Evolutionary conservation across 2,113 vertebrate genomes (phyloP), one percentile per base, ranked within the genome.

Genomic region (Cisticola juncidis): DNA sequence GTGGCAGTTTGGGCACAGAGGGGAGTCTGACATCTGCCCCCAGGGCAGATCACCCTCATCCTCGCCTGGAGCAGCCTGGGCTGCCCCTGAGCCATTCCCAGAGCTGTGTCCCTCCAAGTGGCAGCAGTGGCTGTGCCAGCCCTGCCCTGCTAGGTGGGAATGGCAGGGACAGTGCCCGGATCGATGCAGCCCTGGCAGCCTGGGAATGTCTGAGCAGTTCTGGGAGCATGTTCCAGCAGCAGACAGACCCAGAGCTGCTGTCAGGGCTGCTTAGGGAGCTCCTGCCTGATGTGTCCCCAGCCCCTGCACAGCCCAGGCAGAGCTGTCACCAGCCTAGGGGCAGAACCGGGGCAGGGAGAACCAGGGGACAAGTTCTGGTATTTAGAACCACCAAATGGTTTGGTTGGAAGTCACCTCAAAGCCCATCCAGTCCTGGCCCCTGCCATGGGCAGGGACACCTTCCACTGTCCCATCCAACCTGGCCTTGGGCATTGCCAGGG

Each of bases 191-290:
- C 62, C 19, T 77, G 88, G 94, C 94, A 90, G 71, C 54, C 36
- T 0, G 0, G 5, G 2, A 25, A 25, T 48, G 78, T 0, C 56
- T n/a, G 51, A 50, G 12, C 26, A 42, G 84, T 19, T 73, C 33
- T 0, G 68, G 23, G 57, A 1, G 36, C 1, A 1, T 1, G 5
- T 14, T 44, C 26, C 48, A 18, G 26, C 12, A 0, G 82, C 56
- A 69, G 33, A 8, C 6, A 29, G 53, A 56, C 44, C 40, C 69
- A 45, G 90, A 81, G 89, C 38, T 1, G 36, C 92, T 90, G 88
- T 42, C 86, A 62, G 47, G 31, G 24, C 58, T 60, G 56, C 0
- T 78, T 14, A 42, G 45, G 74, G 66, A 25, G 3, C 64, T 26
- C 0, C 78, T 53, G 85, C 1, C 14, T 42, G 76, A 92, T 9